A percentile compares a stretch with the other conserved stretches of the same genome.
Evolutionary conservation across 1,140 invertebrate species (phyloP).

Genomic region (Goniozus legneri): DNA sequence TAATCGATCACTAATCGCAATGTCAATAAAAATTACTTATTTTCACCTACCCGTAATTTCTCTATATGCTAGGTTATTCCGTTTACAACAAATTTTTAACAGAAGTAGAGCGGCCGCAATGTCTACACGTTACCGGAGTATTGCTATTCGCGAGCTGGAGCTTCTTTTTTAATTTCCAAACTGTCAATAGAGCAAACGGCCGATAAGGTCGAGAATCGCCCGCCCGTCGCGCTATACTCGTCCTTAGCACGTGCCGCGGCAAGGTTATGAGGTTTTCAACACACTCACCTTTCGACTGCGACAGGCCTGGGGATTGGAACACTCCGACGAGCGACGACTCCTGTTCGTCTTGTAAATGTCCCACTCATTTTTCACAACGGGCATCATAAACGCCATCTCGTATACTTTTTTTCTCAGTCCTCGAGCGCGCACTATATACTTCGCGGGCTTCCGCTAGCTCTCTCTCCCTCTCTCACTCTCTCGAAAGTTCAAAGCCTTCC

Average conservation of each 20-base stretch:
- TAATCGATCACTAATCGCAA: too few relatives aligned
- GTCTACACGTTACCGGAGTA: too few relatives aligned
- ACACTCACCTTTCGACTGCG: slow-evolving; percentile 68
- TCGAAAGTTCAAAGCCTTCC: slow-evolving; percentile 20
- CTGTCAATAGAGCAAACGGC: too few relatives aligned
- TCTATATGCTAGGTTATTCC: too few relatives aligned
- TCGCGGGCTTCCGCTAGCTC: slow-evolving; percentile 6
- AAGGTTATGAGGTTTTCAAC: neutral
- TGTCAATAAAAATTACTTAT: too few relatives aligned
- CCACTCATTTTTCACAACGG: slow-evolving; percentile 88
- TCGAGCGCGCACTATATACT: neutral
- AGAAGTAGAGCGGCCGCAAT: too few relatives aligned
- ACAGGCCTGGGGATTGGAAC: slow-evolving; percentile 64
- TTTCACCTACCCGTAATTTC: too few relatives aligned
- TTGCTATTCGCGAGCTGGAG: too few relatives aligned
- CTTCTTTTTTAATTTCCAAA: too few relatives aligned
- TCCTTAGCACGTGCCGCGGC: too few relatives aligned
- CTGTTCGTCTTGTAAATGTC: slow-evolving; percentile 85
- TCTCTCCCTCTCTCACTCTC: slow-evolving; percentile 5
- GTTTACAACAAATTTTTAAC: too few relatives aligned
- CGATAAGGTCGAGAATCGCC: slow-evolving; percentile 1
- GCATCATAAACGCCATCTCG: slow-evolving; percentile 90
- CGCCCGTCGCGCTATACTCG: neutral
- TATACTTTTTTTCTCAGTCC: slow-evolving; percentile 4
- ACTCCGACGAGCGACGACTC: slow-evolving; percentile 69